Evolutionary conservation across 1,140 invertebrate species (phyloP).

Genomic region (Pseudoatta argentina): DNA sequence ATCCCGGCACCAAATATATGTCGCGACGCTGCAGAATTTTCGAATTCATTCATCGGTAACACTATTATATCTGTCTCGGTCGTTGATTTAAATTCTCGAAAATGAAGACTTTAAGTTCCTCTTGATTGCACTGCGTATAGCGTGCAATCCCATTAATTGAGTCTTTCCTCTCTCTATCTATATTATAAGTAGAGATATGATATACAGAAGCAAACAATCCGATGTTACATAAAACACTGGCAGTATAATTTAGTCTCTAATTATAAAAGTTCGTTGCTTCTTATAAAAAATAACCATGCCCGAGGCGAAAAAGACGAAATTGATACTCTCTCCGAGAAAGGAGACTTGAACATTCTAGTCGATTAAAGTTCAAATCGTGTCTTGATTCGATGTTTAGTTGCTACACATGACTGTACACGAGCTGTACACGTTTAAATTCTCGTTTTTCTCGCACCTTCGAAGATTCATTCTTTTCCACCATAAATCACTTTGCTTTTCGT

Average conservation of each 20-base stretch:
- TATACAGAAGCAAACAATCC: background rate
- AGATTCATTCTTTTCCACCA: constrained; percentile 7
- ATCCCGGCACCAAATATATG: background rate
- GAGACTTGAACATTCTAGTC: background rate
- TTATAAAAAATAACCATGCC: background rate
- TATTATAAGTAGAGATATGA: constrained; percentile 2
- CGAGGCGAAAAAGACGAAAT: background rate
- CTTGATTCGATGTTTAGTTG: background rate
- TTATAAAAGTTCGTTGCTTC: constrained; percentile 23
- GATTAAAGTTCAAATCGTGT: background rate
- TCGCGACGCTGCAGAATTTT: background rate
- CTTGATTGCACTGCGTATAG: background rate
- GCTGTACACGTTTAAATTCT: background rate
- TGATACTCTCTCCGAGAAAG: background rate
- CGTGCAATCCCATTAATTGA: background rate
- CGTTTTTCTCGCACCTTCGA: constrained; percentile 18
- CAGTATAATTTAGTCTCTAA: background rate
- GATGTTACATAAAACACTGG: background rate
- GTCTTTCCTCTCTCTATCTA: background rate
- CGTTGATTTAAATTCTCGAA: background rate
- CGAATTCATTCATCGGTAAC: background rate
- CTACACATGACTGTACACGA: constrained; percentile 1
- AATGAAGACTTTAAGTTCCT: background rate
- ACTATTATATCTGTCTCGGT: background rate
- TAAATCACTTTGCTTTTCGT: constrained; percentile 34